These are phyloP conservation scores for Ciconia stormi DNA, from an alignment of 2,113 vertebrate species.

Conservation along the genomic window DNA sequence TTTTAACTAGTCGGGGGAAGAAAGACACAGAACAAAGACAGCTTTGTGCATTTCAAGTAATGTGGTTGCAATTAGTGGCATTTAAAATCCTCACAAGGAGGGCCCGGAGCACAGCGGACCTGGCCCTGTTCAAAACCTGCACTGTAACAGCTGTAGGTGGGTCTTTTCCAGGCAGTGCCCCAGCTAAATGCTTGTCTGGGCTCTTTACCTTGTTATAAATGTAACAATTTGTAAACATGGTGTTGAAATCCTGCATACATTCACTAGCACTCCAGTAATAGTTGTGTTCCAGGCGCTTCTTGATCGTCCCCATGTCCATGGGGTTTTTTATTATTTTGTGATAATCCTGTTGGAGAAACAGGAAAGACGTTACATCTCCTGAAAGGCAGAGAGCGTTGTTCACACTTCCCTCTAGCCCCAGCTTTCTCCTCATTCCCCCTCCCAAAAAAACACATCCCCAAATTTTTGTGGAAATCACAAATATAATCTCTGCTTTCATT, in stretches of 20 bases:
- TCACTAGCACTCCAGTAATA: slow-evolving; percentile 95
- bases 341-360: slow-evolving; percentile 84
- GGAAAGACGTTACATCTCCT: background rate
- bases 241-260: slow-evolving; percentile 98
- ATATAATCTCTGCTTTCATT: background rate
- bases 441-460: background rate
- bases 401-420: background rate
- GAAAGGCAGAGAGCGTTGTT: background rate
- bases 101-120: fast-evolving
- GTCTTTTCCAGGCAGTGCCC: background rate
- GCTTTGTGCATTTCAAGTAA: slow-evolving; percentile 44
- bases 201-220: slow-evolving; percentile 94
- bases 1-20: slow-evolving; percentile 39
- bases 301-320: slow-evolving; percentile 98
- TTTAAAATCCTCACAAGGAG: slow-evolving; percentile 16
- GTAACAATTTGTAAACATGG: slow-evolving; percentile 99
- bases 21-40: slow-evolving; percentile 42
- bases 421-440: background rate
- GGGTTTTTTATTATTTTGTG: slow-evolving; percentile 94
- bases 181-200: background rate
- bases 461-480: background rate
- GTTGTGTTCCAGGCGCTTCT: slow-evolving; percentile 91
- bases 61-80: slow-evolving; percentile 29
- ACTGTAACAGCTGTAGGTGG: background rate
- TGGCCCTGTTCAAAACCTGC: background rate